Evolutionary conservation across 2,113 vertebrate genomes (phyloP).

Genomic region (Amphiprion ocellaris): DNA sequence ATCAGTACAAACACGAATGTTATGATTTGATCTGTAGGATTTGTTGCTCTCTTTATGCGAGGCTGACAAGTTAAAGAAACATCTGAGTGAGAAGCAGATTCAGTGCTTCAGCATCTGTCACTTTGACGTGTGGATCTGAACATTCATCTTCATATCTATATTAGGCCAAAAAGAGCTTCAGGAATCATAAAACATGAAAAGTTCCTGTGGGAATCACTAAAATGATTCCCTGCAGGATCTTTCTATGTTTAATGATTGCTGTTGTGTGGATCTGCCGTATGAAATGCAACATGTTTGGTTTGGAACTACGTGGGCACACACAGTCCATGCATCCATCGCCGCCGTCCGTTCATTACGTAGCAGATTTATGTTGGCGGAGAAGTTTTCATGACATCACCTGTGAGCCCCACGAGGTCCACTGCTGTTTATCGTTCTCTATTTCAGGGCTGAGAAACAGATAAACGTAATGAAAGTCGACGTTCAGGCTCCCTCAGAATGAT

Average conservation of each 20-base stretch:
- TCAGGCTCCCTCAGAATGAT: conserved; percentile 17
- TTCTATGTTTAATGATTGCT: too few relatives aligned
- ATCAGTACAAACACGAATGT: too few relatives aligned
- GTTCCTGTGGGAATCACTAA: too few relatives aligned
- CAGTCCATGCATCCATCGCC: too few relatives aligned
- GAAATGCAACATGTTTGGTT: conserved; percentile 15
- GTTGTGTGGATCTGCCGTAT: neutral
- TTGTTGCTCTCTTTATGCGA: too few relatives aligned
- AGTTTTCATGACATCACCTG: conserved; percentile 36
- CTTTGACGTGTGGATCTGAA: neutral
- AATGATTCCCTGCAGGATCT: too few relatives aligned
- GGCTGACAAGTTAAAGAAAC: too few relatives aligned
- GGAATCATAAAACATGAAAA: neutral
- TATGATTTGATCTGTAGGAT: too few relatives aligned
- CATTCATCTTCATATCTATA: neutral
- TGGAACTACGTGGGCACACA: conserved; percentile 13
- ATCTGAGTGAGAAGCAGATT: too few relatives aligned
- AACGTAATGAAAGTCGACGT: conserved; percentile 16
- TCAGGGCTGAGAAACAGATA: conserved; percentile 48
- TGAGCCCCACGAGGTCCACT: neutral
- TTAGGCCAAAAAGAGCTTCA: neutral
- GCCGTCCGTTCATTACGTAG: neutral
- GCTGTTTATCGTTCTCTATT: conserved; percentile 45
- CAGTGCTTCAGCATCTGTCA: too few relatives aligned
- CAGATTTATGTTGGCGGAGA: conserved; percentile 39